A percentile compares a stretch with the other conserved stretches of the same genome.
phyloP scores from a whole-genome alignment of 2,888 invertebrate species.

The Sesamia inferens region DNA sequence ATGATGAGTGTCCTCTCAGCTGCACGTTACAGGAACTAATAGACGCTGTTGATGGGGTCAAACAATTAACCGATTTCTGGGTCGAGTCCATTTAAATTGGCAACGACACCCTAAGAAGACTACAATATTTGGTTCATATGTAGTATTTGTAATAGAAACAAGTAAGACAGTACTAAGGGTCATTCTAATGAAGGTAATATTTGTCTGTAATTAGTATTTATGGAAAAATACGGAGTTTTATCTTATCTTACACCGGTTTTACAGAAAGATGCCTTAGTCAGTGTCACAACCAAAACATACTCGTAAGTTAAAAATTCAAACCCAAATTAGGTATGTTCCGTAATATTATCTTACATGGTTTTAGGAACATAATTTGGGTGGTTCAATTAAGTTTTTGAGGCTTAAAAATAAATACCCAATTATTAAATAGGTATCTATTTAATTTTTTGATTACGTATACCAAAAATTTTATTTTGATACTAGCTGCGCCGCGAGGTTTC shows the following conservation, averaged over 20 bases:
- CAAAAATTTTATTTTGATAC: background rate
- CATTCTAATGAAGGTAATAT: constrained; percentile 22
- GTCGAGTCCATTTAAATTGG: too few relatives aligned
- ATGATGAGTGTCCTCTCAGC: too few relatives aligned
- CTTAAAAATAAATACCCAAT: background rate
- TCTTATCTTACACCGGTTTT: constrained; percentile 48
- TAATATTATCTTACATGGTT: too few relatives aligned
- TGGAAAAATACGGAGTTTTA: constrained; percentile 51
- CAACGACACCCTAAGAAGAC: background rate
- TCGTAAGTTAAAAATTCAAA: background rate
- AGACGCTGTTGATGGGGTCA: too few relatives aligned
- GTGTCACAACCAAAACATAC: constrained; percentile 25
- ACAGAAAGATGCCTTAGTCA: constrained; percentile 27
- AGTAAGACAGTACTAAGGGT: constrained; percentile 6
- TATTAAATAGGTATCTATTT: background rate
- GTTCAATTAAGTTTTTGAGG: background rate
- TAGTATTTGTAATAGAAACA: constrained; percentile 17
- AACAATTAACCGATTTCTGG: too few relatives aligned
- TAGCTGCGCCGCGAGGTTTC: background rate
- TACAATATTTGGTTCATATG: background rate
- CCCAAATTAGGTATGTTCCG: too few relatives aligned
- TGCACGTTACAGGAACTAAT: too few relatives aligned
- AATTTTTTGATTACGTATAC: background rate
- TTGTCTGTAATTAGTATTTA: constrained; percentile 38
- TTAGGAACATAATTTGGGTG: background rate